Percentiles rank a stretch among this genome's conserved stretches.
These are phyloP conservation scores for Stomorhina lunata DNA, from an alignment of 2,888 invertebrate genomes.

Conservation along the genomic window DNA sequence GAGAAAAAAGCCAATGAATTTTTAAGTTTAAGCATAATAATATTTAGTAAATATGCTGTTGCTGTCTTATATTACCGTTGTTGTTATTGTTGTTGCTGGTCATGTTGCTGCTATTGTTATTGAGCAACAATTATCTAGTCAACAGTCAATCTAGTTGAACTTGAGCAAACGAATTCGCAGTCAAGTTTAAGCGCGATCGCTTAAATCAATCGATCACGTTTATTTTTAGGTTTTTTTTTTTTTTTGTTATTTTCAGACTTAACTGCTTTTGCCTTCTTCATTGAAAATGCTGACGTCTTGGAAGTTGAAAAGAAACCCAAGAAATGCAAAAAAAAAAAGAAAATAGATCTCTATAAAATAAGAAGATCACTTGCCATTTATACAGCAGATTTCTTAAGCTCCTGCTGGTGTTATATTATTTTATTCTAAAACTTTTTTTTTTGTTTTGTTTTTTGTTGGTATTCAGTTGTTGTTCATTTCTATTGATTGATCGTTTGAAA, in stretches of 20 bases:
- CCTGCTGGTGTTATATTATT: conserved; percentile 67
- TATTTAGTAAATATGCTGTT: conserved; percentile 36
- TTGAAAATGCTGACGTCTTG: conserved; percentile 7
- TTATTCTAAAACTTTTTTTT: conserved; percentile 40
- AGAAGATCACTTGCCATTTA: conserved; percentile 57
- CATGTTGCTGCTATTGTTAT: conserved; percentile 50
- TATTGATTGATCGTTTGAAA: conserved; percentile 78
- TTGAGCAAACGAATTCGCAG: conserved; percentile 69
- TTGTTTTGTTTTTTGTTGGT: neutral
- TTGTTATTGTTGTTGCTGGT: conserved; percentile 11
- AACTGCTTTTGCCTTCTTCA: conserved; percentile 15
- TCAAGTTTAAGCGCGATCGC: conserved; percentile 70
- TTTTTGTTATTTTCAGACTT: conserved; percentile 51
- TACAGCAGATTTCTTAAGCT: conserved; percentile 44
- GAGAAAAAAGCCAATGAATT: conserved; percentile 52
- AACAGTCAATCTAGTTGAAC: conserved; percentile 78
- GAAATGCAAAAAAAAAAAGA: conserved; percentile 8
- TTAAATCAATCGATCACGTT: conserved; percentile 79
- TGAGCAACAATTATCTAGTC: conserved; percentile 78
- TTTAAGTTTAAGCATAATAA: conserved; percentile 50
- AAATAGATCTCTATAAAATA: conserved; percentile 47
- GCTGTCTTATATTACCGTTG: conserved; percentile 67
- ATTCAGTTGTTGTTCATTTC: conserved; percentile 61
- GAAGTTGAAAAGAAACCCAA: neutral
- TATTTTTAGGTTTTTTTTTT: conserved; percentile 44